Base-by-base conservation (phyloP, 2,113 vertebrate species). In the Spheniscus mendiculus region DNA sequence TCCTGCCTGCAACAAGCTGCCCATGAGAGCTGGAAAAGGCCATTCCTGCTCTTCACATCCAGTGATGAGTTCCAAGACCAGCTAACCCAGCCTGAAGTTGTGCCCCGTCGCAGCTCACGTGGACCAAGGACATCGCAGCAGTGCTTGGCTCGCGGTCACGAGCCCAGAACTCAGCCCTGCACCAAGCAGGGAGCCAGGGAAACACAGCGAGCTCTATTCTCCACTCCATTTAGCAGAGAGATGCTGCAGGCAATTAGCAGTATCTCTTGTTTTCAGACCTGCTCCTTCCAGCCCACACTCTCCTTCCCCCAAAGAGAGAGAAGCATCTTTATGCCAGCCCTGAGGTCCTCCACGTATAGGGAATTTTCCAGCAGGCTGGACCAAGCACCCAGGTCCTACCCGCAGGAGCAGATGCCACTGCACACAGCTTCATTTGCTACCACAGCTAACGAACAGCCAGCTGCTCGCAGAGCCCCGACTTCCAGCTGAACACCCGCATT, bases 101-200 rank as follows among this genome's bases (percentile, higher is more conserved):
- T 25, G 38, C 25, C 27, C 79, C 7, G 1, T 2, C 2, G 3
- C 45, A 65, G 53, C 22, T 82, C 65, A 47, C 5, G 0, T 0
- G 0, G 34, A 36, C 36, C 1, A 0, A 61, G 30, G 26, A 15
- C 74, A 90, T 10, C 13, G 0, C 25, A 32, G 63, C 44, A 90
- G 21, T 0, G 0, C 30, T 32, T 20, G 16, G 73, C 55, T 61
- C 2, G 0, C 2, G 5, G 36, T 34, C 76, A 53, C 2, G 1
- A 49, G 59, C n/a, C 62, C 87, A 69, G 55, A 34, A 14, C 58
- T n/a, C 56, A n/a, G 78, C 42, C 25, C 72, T n/a, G 77, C 1
- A 1, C 52, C 0, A 1, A 66, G 62, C 34, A 29, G n/a, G 12
- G 36, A 81, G 66, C 44, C 72, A 45, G 44, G 42, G 50, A 29